These are phyloP conservation scores for Athalia cordata DNA, from an alignment of 2,888 invertebrate species.

Conservation along the genomic window DNA sequence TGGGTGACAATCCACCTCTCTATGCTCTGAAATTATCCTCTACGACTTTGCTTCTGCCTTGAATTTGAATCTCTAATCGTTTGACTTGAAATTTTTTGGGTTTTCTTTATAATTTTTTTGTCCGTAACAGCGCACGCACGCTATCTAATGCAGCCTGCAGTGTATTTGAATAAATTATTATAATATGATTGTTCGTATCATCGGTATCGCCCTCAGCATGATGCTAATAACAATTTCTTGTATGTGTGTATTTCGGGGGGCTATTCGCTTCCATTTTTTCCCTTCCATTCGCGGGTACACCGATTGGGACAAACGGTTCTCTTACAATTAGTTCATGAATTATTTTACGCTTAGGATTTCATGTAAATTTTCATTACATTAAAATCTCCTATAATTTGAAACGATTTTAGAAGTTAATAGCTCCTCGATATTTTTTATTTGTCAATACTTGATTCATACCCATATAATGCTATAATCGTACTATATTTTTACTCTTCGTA, in stretches of 20 bases:
- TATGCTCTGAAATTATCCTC: constrained; percentile 1
- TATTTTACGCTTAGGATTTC: no score
- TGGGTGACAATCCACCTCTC: background rate
- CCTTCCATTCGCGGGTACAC: no score
- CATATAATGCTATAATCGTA: no score
- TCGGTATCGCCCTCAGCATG: constrained; percentile 28
- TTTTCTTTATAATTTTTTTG: constrained; percentile 40
- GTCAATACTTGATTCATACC: no score
- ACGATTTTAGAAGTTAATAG: no score
- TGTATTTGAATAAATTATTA: background rate
- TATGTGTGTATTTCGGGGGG: no score
- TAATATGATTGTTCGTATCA: background rate
- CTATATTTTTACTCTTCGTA: background rate
- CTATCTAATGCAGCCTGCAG: constrained; percentile 19
- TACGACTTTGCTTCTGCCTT: constrained; percentile 28
- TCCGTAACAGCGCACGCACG: constrained; percentile 33
- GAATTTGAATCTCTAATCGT: constrained; percentile 8
- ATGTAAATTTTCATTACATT: no score
- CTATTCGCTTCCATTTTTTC: no score
- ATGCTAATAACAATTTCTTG: background rate
- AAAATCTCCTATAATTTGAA: no score
- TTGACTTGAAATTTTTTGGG: constrained; percentile 13
- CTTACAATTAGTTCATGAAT: no score
- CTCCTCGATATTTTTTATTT: no score
- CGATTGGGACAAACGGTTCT: no score